phyloP scores from a whole-genome alignment of 2,888 invertebrate genomes.

The Pandemis cinnamomeana region DNA sequence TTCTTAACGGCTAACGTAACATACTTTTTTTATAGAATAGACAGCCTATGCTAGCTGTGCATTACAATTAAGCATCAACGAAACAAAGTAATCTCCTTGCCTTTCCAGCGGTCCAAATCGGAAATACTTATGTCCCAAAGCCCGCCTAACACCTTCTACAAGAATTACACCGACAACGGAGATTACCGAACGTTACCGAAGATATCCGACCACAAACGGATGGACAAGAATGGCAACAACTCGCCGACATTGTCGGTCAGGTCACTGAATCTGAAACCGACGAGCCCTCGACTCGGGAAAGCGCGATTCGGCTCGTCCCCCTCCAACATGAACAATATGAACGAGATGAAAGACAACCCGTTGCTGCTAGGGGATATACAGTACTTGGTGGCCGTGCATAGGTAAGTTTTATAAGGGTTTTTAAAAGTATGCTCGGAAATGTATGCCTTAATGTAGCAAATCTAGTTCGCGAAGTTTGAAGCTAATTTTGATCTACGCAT shows the following conservation, averaged over 20 bases:
- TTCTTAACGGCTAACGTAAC: too few species aligned
- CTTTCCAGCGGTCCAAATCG: constrained; percentile 76
- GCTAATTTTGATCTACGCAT: too few species aligned
- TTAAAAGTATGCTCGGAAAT: neutral
- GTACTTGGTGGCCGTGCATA: constrained; percentile 91
- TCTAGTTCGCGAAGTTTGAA: too few species aligned
- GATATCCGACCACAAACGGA: constrained; percentile 35
- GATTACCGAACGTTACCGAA: constrained; percentile 52
- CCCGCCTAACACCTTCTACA: constrained; percentile 63
- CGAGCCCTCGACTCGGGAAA: constrained; percentile 53
- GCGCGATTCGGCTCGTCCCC: constrained; percentile 67
- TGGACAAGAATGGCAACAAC: constrained; percentile 46
- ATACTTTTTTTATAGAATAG: too few species aligned
- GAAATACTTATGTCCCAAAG: constrained; percentile 76
- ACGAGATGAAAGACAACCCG: constrained; percentile 43
- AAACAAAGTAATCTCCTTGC: constrained; percentile 40
- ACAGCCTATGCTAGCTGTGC: neutral
- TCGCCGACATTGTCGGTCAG: constrained; percentile 66
- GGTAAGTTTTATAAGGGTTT: constrained; percentile 52
- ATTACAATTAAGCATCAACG: neutral
- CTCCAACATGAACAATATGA: constrained; percentile 57
- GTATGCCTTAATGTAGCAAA: too few species aligned
- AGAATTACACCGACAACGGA: constrained; percentile 48
- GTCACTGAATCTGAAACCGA: constrained; percentile 58
- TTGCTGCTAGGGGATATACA: constrained; percentile 56